phyloP scores from a whole-genome alignment of 2,113 vertebrate genomes.

The Larimichthys polyactis region DNA sequence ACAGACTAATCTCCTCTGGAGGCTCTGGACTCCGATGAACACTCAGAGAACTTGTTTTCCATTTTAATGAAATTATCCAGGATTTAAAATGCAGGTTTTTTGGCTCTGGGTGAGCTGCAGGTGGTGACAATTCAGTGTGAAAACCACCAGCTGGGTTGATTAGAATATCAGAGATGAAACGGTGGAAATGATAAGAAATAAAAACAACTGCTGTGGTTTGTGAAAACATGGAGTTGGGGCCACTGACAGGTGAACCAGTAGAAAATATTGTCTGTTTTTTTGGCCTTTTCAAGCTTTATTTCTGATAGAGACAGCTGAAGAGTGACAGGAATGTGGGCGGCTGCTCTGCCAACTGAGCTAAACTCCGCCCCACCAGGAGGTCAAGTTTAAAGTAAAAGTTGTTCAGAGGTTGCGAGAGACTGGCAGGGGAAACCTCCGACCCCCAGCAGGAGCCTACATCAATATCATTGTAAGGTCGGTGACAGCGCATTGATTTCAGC shows the following conservation, averaged over 20 bases:
- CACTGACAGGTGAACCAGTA: not conserved
- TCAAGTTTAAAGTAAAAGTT: not conserved
- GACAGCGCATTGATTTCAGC: not conserved
- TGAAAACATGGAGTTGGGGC: not conserved
- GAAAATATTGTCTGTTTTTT: not conserved
- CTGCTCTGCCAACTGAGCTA: too few species aligned
- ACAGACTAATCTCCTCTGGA: conserved; percentile 34
- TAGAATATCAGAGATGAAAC: conserved; percentile 12
- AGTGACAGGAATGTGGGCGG: too few species aligned
- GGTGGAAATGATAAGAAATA: not conserved
- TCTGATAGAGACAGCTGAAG: too few species aligned
- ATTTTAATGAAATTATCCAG: conserved; percentile 37
- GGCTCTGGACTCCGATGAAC: conserved; percentile 20
- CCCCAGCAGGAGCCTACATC: not conserved
- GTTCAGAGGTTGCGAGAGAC: not conserved
- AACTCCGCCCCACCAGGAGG: not conserved
- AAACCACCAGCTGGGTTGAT: conserved; percentile 28
- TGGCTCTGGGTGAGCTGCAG: conserved; percentile 23
- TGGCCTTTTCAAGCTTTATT: too few species aligned
- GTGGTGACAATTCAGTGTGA: conserved; percentile 18
- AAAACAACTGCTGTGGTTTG: too few species aligned
- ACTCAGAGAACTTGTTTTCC: conserved; percentile 20
- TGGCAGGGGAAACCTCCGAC: not conserved
- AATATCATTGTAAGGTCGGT: not conserved
- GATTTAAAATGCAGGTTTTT: not conserved